A percentile compares a stretch with the other conserved stretches of the same genome.
phyloP scores from a whole-genome alignment of 2,888 invertebrate genomes.

The Laspeyria flexula region DNA sequence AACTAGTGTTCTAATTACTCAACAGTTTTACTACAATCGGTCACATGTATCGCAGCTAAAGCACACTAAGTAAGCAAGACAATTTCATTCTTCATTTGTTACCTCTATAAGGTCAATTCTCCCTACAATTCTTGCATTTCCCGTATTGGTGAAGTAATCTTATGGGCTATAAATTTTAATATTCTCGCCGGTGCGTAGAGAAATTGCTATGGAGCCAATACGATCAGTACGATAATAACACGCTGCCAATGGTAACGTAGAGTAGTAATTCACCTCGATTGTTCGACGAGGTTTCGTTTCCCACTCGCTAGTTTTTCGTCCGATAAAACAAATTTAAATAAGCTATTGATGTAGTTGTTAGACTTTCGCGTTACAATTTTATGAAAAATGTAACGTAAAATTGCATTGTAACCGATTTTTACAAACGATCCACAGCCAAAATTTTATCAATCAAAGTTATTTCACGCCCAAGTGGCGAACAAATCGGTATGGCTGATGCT shows the following conservation, averaged over 20 bases:
- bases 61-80: conserved; percentile 1
- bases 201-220: conserved; percentile 50
- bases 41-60: conserved; percentile 7
- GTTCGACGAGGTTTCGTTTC: conserved; percentile 67
- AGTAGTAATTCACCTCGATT: conserved; percentile 61
- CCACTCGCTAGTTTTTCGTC: conserved; percentile 53
- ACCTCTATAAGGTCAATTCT: conserved; percentile 7
- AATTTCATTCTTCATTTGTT: conserved; percentile 10
- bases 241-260: conserved; percentile 59
- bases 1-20: conserved; percentile 56
- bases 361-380: conserved; percentile 53
- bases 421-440: conserved; percentile 25
- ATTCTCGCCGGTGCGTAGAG: conserved; percentile 29
- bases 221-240: conserved; percentile 55
- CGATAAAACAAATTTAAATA: conserved; percentile 57
- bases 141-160: conserved; percentile 14
- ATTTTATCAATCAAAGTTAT: conserved; percentile 30
- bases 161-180: conserved; percentile 16
- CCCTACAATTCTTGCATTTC: conserved; percentile 22
- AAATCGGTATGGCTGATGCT: conserved; percentile 26
- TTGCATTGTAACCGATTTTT: conserved; percentile 26
- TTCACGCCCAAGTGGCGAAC: conserved; percentile 34
- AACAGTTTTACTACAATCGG: conserved; percentile 32
- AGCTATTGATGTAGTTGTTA: conserved; percentile 50
- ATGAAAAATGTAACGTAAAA: conserved; percentile 39